Base-by-base conservation (phyloP, 2,113 vertebrate species). In the Corythoichthys haematopterus region DNA sequence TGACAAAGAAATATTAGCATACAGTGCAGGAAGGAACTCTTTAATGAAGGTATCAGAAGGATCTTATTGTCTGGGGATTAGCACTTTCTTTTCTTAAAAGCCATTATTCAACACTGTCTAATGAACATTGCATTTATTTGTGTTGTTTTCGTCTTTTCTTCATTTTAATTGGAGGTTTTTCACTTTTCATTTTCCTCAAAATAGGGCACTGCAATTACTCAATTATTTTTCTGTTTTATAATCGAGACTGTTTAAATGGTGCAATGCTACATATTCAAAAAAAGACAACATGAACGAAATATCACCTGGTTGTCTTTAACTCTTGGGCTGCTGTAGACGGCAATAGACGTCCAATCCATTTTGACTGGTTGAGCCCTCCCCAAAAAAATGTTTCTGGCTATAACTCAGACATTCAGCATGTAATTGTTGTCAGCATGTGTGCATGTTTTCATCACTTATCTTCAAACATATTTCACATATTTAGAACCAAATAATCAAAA, bases 11-110 rank as follows among this genome's bases (percentile, higher is more conserved):
- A 75, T 80, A 90, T 91, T 92, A 90, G 84, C 85, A 91, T 92
- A 85, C 78, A 81, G 82, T 84, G 86, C 82, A 85, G 78, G 72
- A 81, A 86, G 88, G 81, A 76, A 84, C 71, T 82, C 83, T 89
- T 91, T 91, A 92, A 92, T 90, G 86, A 89, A 91, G 85, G 80
- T 88, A 91, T 91, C 89, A 86, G 80, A 90, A 91, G 86, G 86
- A 90, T 87, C 86, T 84, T 85, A 89, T 88, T 90, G 86, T 89
- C 89, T 80, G 68, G 88, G 90, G 90, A 91, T 90, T 89, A 87
- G 80, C 84, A 83, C 79, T 77, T 90, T 90, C 89, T 83, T 84
- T 91, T 90, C 80, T 90, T 87, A 88, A 91, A 88, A 90, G 84
- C 85, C 85, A 89, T 88, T 89, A 90, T 91, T 91, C 85, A 87